Base-by-base conservation (phyloP, 2,113 vertebrate species). In the Azemiops feae region DNA sequence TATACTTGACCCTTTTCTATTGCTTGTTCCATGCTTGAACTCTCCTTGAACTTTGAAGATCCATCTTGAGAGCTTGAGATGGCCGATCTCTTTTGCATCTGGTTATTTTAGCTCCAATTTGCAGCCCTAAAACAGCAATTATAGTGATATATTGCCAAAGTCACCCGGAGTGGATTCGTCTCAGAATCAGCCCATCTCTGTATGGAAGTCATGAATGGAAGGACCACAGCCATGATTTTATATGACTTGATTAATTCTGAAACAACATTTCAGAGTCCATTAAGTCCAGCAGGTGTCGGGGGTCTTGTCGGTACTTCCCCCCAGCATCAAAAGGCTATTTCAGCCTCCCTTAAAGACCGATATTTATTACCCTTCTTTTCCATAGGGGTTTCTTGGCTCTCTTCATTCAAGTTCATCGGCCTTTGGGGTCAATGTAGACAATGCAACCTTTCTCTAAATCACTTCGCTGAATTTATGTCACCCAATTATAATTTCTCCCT, bases 71-170 rank as follows among this genome's bases (percentile, higher is more conserved):
- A 98, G 97, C 96, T 95, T 97, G 98, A 98, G 98, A 97, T 43
- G 96, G 97, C 98, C 97, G 98, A 98, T 98, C 98, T 98, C 97
- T 98, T 98, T 98, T 98, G 98, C 98, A 99, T 99, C 98, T 99
- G 98, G 98, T 99, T 99, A 99, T 99, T 99, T 98, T 99, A 99
- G 98, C 98, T 99, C 98, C 98, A 98, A 98, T 99, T 99, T 99
- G 98, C 98, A 97, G 98, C 97, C 98, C 97, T 99, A 99, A 99
- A 99, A 98, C 96, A 98, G 98, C 98, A 98, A 98, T 99, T 99
- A 99, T 95, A 95, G 97, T 99, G 99, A 99, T 99, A 96, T 98
- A 99, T 97, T 98, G 98, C 98, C 97, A 69, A 96, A 99, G 98
- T 99, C 98, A 98, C 98, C 98, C 97, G 95, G 98, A 98, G 97